Base-by-base conservation (phyloP, 1,140 invertebrate species). In the Penaeus japonicus region DNA sequence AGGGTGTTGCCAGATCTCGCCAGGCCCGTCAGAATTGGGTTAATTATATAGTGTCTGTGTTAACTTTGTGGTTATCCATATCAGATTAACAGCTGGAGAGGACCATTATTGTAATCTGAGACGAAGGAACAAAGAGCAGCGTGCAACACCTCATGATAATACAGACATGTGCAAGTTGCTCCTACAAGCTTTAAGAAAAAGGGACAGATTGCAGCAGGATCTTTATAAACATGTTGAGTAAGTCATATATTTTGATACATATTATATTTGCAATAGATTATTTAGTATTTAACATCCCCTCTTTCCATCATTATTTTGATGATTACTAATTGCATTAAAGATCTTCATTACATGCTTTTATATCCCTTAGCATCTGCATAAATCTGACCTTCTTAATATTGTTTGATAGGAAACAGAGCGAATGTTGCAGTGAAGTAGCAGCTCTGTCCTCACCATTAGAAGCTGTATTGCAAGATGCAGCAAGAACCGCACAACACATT, bases 151-250 rank as follows among this genome's bases (percentile, higher is more conserved):
- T n/a, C 85, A 89, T 53, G 90, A 90, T 77, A 90, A 89, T 77
- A 90, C 90, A 27, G 90, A 89, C 35, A 90, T 90, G 90, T 90
- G 90, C 75, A 90, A 90, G 85, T 62, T 90, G 27, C 79, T 90
- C 15, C 78, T 90, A 15, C 90, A 90, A 54, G 90, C 90, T 17
- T 82, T 90, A 20, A 90, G 85, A 70, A 90, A 90, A 77, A 82
- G 90, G 7, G 90, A 90, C 47, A 84, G 90, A 59, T 73, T 90
- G 32, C 89, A 90, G n/a, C 90, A 90, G 80, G 90, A 90, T 75
- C 85, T 90, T 17, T 90, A 85, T 59, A 90, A 89, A 24, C 90
- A 90, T 62, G 75, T 90, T 20, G 90, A 90, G 90, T 90, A 78
- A 79, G 90, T 90, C 5, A 18, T 75, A 55, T 0, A 27, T 83